A percentile compares a stretch with the other conserved stretches of the same genome.
phyloP scores from a whole-genome alignment of 1,140 invertebrate species.

The Ceratina calcarata region DNA sequence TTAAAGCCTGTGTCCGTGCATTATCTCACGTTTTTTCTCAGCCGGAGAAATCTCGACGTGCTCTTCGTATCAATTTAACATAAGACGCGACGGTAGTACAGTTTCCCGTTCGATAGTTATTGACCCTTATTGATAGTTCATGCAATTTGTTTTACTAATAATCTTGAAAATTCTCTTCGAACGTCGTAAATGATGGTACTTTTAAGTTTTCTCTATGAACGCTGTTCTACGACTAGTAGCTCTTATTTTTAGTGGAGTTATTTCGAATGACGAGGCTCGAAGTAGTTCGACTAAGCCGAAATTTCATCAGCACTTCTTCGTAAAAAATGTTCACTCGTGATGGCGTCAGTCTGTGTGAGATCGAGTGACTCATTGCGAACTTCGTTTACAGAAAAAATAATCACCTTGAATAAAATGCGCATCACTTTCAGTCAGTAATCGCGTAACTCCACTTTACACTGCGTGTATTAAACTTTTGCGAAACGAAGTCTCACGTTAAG shows the following conservation, averaged over 20 bases:
- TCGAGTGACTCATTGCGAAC: no score
- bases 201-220: not conserved
- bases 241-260: not conserved
- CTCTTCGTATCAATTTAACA: no score
- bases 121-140: not conserved
- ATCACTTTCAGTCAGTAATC: not conserved
- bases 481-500: not conserved
- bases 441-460: no score
- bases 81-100: no score
- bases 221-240: not conserved
- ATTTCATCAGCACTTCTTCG: not conserved
- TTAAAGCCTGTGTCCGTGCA: not conserved
- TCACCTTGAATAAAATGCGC: not conserved
- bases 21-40: not conserved
- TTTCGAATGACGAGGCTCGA: not conserved
- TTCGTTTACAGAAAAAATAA: not conserved
- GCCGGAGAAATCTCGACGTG: no score
- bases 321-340: not conserved
- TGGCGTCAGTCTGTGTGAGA: no score
- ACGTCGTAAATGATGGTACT: constrained; percentile 5
- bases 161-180: not conserved
- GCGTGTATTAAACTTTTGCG: no score
- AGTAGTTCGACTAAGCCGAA: not conserved
- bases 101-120: not conserved
- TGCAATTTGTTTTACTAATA: constrained; percentile 16